Conservation (phyloP, 2,113 vertebrate genomes). For the Rallus limicola region DNA sequence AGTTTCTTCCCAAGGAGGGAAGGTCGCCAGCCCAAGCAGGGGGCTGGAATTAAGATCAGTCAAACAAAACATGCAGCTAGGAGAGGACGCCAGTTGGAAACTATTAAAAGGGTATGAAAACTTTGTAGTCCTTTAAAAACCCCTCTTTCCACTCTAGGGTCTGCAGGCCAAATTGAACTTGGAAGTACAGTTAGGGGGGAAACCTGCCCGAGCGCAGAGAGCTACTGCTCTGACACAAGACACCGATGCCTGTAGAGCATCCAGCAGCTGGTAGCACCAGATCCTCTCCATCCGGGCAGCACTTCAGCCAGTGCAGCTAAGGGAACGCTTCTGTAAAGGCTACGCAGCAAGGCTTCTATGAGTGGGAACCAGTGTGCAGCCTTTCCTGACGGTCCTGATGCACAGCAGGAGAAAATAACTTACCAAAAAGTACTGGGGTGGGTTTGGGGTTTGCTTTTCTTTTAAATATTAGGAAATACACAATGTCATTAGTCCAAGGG, state of each 20-base stretch:
- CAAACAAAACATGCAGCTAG: conserved; percentile 71
- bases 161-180: neutral
- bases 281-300: neutral
- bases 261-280: neutral
- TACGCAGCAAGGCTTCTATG: neutral
- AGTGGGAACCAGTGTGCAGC: neutral
- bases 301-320: conserved; percentile 15
- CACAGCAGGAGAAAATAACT: conserved; percentile 6
- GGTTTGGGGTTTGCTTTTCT: neutral
- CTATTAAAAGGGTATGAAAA: neutral
- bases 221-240: neutral
- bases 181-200: neutral
- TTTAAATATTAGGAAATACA: conserved; percentile 15
- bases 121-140: conserved; percentile 9
- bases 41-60: conserved; percentile 29
- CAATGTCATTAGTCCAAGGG: neutral
- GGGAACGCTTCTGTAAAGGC: conserved; percentile 19
- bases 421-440: neutral
- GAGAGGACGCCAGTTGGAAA: conserved; percentile 43
- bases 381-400: neutral
- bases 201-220: neutral
- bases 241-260: neutral
- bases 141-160: neutral
- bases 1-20: conserved; percentile 26
- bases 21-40: conserved; percentile 39